phyloP scores from a whole-genome alignment of 1,140 invertebrate species.

The Ips nitidus region DNA sequence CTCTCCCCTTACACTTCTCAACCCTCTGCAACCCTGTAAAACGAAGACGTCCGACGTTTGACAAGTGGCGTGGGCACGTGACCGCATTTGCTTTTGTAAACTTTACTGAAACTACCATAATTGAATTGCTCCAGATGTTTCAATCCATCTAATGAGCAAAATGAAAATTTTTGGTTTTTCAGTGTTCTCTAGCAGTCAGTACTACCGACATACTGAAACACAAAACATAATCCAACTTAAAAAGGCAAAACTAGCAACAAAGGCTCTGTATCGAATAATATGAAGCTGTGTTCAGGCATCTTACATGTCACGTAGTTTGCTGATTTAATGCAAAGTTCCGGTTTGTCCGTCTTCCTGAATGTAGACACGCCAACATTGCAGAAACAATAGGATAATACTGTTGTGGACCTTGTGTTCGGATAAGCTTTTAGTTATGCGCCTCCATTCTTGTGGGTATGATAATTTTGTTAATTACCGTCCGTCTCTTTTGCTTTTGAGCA shows the following conservation, averaged over 20 bases:
- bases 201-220: too few relatives aligned
- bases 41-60: constrained; percentile 25
- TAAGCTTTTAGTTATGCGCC: constrained; percentile 6
- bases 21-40: background rate
- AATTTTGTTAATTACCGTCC: constrained; percentile 4
- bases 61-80: constrained; percentile 27
- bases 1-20: background rate
- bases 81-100: constrained; percentile 21
- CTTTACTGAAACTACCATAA: constrained; percentile 21
- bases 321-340: constrained; percentile 31
- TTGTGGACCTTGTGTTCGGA: constrained; percentile 8
- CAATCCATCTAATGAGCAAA: too few relatives aligned
- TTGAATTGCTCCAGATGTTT: constrained; percentile 13
- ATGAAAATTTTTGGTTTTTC: too few relatives aligned
- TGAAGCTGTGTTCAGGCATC: background rate
- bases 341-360: constrained; percentile 31
- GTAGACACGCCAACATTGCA: constrained; percentile 12
- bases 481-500: background rate
- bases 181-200: too few relatives aligned
- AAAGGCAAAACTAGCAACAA: too few relatives aligned
- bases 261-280: background rate
- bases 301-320: constrained; percentile 15
- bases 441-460: background rate
- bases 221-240: too few relatives aligned
- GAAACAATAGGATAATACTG: constrained; percentile 10